Percentiles rank a stretch among this genome's conserved stretches.
Evolutionary conservation across 2,797 vertebrate species (phyloP).

Genomic region (Gallinago solitaria): DNA sequence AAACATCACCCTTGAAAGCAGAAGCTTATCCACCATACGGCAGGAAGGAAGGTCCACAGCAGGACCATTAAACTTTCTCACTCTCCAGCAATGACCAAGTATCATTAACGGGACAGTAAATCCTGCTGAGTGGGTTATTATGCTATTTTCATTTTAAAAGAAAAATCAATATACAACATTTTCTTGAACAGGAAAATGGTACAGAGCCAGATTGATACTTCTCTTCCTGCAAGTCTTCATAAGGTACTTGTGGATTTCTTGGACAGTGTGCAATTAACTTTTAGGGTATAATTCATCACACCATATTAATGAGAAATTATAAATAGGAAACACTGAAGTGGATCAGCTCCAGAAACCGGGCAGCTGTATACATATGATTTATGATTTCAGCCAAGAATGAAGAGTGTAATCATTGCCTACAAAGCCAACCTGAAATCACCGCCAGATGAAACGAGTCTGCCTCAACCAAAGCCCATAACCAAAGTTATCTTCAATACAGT

Average conservation of each 20-base stretch:
- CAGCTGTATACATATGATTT: background rate
- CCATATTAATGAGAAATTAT: background rate
- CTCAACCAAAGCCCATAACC: background rate
- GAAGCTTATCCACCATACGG: background rate
- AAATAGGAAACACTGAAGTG: background rate
- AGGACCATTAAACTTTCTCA: conserved; percentile 15
- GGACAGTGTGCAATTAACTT: background rate
- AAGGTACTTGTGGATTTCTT: conserved; percentile 50
- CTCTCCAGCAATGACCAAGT: background rate
- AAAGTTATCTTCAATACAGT: background rate
- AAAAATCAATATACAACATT: conserved; percentile 45
- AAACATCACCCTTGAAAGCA: background rate
- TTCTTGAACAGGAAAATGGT: background rate
- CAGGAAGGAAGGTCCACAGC: conserved; percentile 39
- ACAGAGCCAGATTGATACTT: background rate
- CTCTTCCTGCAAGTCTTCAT: conserved; percentile 1
- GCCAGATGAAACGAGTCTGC: background rate
- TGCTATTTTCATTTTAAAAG: conserved; percentile 48
- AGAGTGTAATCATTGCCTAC: background rate
- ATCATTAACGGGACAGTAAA: conserved; percentile 47
- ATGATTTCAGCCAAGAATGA: background rate
- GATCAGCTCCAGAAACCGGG: background rate
- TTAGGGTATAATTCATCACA: background rate
- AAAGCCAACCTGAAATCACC: background rate
- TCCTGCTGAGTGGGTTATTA: conserved; percentile 37